Base-by-base conservation (phyloP, 2,888 invertebrate genomes). In the Podotricha telesiphe region DNA sequence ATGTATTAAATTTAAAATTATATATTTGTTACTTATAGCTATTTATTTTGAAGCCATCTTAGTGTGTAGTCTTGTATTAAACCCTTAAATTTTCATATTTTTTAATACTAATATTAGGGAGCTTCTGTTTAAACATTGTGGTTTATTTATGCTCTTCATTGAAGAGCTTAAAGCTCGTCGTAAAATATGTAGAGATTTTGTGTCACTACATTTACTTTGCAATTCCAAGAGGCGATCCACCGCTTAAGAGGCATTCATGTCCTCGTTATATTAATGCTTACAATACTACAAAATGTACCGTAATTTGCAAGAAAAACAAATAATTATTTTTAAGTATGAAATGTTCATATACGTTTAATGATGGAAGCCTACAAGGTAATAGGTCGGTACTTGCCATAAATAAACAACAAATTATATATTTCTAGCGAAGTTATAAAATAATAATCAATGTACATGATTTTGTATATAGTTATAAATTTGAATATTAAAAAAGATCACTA, bases 71-170 rank as follows among this genome's bases (percentile, higher is more conserved):
- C 22, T 45, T 11, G n/a, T 42, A 15, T 22, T 22, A 59, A n/a
- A 58, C 13, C 20, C 40, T 20, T 20, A 20, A 40, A 42, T 58
- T 20, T 42, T 22, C 42, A 42, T 22, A 22, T 15, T n/a, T 59
- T 59, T 45, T 22, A 59, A 22, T 59, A 42, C 42, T 45, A 59
- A 59, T 59, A 59, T 42, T n/a, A 42, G 22, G n/a, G 17, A 20
- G 42, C 50, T 51, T 42, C 22, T 63, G 55, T 65, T 65, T 47
- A 69, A 69, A 48, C 48, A 55, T 15, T 37, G 64, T 40, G 61
- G 53, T 59, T 61, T 65, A 61, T 65, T 69, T 69, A 69, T 65
- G 65, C 37, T 48, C 47, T 69, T 69, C 61, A 61, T 65, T 65
- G 61, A 42, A 61, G 65, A 47, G 34, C 28, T 69, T 45, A 22